Conservation (phyloP, 1,140 invertebrate genomes). For the Temnothorax curvispinosus region DNA sequence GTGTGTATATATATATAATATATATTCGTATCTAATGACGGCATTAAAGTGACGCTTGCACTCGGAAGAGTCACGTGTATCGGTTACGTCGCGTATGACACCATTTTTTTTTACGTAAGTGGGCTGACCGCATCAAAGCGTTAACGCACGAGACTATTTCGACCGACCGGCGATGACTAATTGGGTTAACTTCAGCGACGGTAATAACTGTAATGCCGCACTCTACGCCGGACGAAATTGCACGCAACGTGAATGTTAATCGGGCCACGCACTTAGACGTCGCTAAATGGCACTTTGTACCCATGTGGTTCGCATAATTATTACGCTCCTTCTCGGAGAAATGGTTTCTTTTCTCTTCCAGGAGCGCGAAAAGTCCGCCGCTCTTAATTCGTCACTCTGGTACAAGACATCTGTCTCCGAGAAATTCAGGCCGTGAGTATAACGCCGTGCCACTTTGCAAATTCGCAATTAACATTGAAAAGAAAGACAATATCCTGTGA, state of each 20-base stretch:
- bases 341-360: not conserved
- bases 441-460: not conserved
- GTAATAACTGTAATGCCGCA: conserved; percentile 54
- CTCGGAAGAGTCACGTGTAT: conserved; percentile 13
- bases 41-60: conserved; percentile 15
- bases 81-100: conserved; percentile 37
- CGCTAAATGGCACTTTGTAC: conserved; percentile 26
- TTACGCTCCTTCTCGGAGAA: conserved; percentile 30
- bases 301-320: conserved; percentile 44
- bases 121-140: conserved; percentile 51
- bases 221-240: conserved; percentile 46
- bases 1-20: not conserved
- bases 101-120: conserved; percentile 58
- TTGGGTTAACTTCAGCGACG: conserved; percentile 57
- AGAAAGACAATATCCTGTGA: not conserved
- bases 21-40: not conserved
- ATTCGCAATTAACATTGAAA: conserved; percentile 6
- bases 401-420: not conserved
- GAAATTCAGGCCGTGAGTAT: not conserved
- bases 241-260: conserved; percentile 55
- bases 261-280: conserved; percentile 45
- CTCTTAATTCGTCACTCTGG: not conserved
- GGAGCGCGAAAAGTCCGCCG: not conserved
- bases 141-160: conserved; percentile 60
- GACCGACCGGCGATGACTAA: conserved; percentile 57